These are phyloP conservation scores for Alces alces DNA, from an alignment of 2,113 vertebrate species.

Conservation along the genomic window DNA sequence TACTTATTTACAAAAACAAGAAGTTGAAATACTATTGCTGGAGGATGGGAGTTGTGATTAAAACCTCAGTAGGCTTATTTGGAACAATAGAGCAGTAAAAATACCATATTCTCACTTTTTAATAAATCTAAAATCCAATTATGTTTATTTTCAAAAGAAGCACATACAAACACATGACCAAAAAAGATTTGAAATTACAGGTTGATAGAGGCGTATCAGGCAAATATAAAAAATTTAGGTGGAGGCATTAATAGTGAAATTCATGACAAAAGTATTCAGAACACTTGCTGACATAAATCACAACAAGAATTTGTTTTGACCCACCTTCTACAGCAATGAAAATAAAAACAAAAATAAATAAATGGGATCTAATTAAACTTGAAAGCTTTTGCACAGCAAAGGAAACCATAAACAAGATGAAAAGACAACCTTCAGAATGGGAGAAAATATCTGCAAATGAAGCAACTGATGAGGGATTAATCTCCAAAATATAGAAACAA, in stretches of 20 bases:
- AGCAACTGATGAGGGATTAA: not conserved
- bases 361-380: not conserved
- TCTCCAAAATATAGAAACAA: not conserved
- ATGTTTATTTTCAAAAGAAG: constrained; percentile 3
- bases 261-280: not conserved
- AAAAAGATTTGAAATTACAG: not conserved
- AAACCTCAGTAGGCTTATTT: not conserved
- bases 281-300: not conserved
- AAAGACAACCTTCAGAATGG: not conserved
- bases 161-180: not conserved
- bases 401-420: not conserved
- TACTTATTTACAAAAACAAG: not conserved
- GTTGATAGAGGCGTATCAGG: not conserved
- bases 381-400: not conserved
- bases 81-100: not conserved
- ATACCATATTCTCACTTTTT: not conserved
- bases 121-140: not conserved
- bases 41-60: not conserved
- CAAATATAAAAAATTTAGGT: not conserved
- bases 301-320: not conserved
- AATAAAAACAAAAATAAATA: not conserved
- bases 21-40: not conserved
- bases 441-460: not conserved
- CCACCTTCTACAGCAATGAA: not conserved
- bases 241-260: not conserved